phyloP scores from a whole-genome alignment of 2,113 vertebrate species.

The Tapirus terrestris region DNA sequence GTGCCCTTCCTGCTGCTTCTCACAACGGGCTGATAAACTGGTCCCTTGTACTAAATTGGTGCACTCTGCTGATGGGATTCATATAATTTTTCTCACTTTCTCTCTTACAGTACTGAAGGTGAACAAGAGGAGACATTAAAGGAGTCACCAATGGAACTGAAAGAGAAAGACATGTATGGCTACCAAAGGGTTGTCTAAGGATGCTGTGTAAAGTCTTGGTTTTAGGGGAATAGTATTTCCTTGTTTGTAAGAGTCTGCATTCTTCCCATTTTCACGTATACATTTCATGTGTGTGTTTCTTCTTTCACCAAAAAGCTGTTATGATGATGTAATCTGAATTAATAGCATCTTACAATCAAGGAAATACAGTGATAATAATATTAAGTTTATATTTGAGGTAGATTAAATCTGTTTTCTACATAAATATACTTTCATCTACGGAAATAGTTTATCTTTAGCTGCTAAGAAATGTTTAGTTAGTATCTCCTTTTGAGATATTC shows the following conservation, averaged over 20 bases:
- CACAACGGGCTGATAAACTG: not conserved
- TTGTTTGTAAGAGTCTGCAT: constrained; percentile 51
- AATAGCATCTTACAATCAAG: constrained; percentile 55
- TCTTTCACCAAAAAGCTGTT: constrained; percentile 42
- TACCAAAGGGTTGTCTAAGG: not conserved
- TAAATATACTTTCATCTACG: not conserved
- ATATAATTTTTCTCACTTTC: constrained; percentile 33
- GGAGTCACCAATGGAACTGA: constrained; percentile 71
- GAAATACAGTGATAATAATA: constrained; percentile 1
- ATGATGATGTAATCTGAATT: not conserved
- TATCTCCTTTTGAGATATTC: constrained; percentile 2
- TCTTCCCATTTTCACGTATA: not conserved
- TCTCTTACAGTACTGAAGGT: constrained; percentile 71
- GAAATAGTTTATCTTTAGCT: constrained; percentile 40
- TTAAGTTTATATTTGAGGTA: constrained; percentile 15
- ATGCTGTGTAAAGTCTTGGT: constrained; percentile 47
- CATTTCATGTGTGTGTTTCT: not conserved
- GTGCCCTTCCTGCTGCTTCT: not conserved
- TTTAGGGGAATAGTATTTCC: constrained; percentile 51
- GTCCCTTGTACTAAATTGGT: not conserved
- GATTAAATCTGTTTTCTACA: constrained; percentile 14
- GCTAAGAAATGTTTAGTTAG: constrained; percentile 32
- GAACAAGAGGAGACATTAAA: constrained; percentile 1
- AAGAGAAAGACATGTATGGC: constrained; percentile 82
- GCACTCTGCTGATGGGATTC: not conserved